Evolutionary conservation across 2,888 invertebrate genomes (phyloP), one percentile per base, ranked within the genome.

Genomic region (Maniola hyperantus): DNA sequence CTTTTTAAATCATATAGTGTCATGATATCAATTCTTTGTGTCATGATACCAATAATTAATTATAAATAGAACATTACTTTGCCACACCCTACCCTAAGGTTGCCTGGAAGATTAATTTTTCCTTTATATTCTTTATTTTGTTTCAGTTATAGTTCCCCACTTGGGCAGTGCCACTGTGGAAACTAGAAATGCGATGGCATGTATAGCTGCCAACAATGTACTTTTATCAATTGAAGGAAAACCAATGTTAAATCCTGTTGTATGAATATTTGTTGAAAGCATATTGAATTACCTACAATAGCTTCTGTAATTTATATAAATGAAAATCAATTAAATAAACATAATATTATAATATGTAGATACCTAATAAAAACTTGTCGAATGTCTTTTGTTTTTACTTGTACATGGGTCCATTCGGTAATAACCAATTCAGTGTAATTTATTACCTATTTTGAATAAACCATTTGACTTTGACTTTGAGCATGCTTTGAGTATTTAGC

Each of bases 141-240:
- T 93, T 94, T 68, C 87, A 96, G 97, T 96, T 68, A 87, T 98
- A 33, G 73, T 96, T 6, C 98, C 98, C 1, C 98, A 98, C 83
- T 83, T 98, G 77, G 98, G 97, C 42, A 97, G 97, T 74, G 96
- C 97, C 5, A 97, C 97, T 0, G 73, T 93, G 0, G 92, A 94
- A 64, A 96, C 97, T 0, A 93, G 97, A 62, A 93, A 93, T 63
- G 94, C 94, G 0, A 98, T 98, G 98, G 94, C 96, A 0, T 87
- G 89, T 53, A 87, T 96, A 65, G 94, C 97, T 1, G 97, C 97
- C 0, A 93, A 94, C 75, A 98, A 98, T 83, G 94, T 98, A 64
- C 79, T 97, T 1, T 93, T 94, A 63, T 97, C 93, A 0, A 79
- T 98, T 13, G 93, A 93, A 58, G 96, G 95, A 11, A 93, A 95